Percentiles rank a stretch among this genome's conserved stretches.
These are phyloP conservation scores for Drosophila bifasciata DNA, from an alignment of 1,140 invertebrate species.

Conservation along the genomic window DNA sequence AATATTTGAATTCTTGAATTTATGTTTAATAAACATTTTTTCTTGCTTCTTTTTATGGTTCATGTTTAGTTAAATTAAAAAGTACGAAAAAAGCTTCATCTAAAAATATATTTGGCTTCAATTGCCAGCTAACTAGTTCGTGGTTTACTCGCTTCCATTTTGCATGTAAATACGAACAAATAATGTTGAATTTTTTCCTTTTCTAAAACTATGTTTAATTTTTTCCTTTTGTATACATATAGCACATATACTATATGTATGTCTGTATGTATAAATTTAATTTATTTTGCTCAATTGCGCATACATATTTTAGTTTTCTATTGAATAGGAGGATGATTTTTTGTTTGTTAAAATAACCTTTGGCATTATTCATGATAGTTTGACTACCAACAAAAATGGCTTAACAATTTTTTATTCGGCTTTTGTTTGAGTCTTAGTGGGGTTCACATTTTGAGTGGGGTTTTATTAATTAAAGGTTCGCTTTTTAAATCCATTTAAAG, in stretches of 20 bases:
- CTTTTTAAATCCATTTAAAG: constrained; percentile 21
- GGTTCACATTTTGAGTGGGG: constrained; percentile 4
- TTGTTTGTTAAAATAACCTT: not conserved
- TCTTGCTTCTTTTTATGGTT: too few species aligned
- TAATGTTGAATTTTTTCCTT: constrained; percentile 1
- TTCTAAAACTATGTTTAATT: too few species aligned
- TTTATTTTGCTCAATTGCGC: not conserved
- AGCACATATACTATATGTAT: too few species aligned
- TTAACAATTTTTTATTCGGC: constrained; percentile 19
- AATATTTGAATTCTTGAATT: too few species aligned
- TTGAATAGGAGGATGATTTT: not conserved
- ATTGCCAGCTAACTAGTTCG: too few species aligned
- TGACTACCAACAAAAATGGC: too few species aligned
- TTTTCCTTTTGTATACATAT: not conserved
- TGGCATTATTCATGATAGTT: constrained; percentile 9
- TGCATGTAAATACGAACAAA: not conserved
- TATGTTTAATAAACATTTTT: too few species aligned
- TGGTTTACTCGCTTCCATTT: not conserved
- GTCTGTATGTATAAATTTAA: constrained; percentile 3
- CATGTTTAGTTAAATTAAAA: constrained; percentile 6
- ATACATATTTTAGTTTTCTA: constrained; percentile 6
- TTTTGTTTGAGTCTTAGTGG: not conserved
- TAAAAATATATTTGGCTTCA: not conserved
- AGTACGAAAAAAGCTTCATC: not conserved
- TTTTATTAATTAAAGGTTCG: constrained; percentile 35